Base-by-base conservation (phyloP, 2,797 vertebrate species). In the Amphiprion clarkii region DNA sequence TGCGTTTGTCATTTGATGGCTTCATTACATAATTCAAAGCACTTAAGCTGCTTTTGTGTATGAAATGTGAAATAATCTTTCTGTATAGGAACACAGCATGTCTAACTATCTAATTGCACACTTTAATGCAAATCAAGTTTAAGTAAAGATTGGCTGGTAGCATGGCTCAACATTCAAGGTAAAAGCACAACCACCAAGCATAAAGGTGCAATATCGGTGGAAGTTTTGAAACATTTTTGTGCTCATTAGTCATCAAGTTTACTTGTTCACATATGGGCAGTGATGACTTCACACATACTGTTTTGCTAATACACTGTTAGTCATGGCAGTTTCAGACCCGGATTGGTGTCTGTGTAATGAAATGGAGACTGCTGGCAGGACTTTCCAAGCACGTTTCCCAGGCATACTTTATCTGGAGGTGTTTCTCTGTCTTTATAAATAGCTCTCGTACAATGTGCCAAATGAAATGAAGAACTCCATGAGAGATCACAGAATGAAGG, bases 171-270 rank as follows among this genome's bases (percentile, higher is more conserved):
- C 54, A 53, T 49, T 62, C 12, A 6, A 66, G 14, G 1, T 21
- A 54, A 56, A 70, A 21, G 40, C 12, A 36, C 39, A 57, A 44
- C 13, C 49, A 63, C 31, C 19, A 49, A 54, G 52, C 7, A 39
- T 12, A 53, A 49, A 74, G 65, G 17, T 33, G 52, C 23, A 48
- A 62, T 51, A 14, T 54, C 49, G 44, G 58, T 48, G 55, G 42
- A 44, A 65, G 7, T 10, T 36, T 9, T 2, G 55, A 51, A 36
- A 71, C 54, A 59, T 39, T 42, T 61, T 58, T 67, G 51, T 74
- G 52, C 60, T 72, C 69, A 66, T 85, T 76, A 84, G 53, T 85
- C 71, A 84, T 58, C 44, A 42, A 40, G 76, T 82, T 86, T 62
- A 81, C 49, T 78, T 78, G 56, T 69, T 58, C 69, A 76, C 74